phyloP scores from a whole-genome alignment of 1,140 invertebrate species.

The Drosophila erecta region DNA sequence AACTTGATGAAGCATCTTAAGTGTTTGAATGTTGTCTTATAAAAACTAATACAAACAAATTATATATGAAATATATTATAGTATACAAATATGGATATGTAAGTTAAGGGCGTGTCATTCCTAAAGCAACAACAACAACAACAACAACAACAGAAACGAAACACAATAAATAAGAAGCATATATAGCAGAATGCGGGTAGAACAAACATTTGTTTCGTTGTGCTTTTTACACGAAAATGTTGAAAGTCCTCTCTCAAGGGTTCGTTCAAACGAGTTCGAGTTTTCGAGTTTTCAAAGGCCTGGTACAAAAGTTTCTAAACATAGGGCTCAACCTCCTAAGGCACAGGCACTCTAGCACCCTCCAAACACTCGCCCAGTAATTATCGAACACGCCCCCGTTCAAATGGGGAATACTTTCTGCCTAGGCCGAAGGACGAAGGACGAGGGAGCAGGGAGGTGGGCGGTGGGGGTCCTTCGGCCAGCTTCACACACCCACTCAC shows the following conservation, averaged over 20 bases:
- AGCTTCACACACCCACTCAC: conserved; percentile 28
- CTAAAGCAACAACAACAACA: conserved; percentile 31
- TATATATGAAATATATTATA: conserved; percentile 46
- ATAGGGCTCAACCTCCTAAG: conserved; percentile 16
- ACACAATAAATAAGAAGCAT: conserved; percentile 23
- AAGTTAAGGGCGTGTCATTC: conserved; percentile 38
- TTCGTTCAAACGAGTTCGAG: conserved; percentile 7
- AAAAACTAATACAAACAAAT: conserved; percentile 23
- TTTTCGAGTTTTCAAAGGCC: conserved; percentile 18
- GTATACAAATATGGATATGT: conserved; percentile 24
- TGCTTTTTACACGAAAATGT: conserved; percentile 52
- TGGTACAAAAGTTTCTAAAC: conserved; percentile 31
- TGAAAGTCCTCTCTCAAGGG: conserved; percentile 11
- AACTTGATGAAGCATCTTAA: conserved; percentile 59
- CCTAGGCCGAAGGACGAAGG: conserved; percentile 15
- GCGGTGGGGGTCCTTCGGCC: not conserved
- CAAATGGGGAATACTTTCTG: conserved; percentile 15
- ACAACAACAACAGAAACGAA: conserved; percentile 12
- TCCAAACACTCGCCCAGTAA: conserved; percentile 10
- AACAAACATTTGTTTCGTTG: conserved; percentile 46
- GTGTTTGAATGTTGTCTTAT: conserved; percentile 72
- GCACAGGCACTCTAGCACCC: conserved; percentile 11
- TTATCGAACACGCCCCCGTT: not conserved
- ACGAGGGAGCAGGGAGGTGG: not conserved
- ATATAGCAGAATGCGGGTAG: not conserved